Evolutionary conservation across 2,888 invertebrate genomes (phyloP).

Genomic region (Agonum fuliginosum): DNA sequence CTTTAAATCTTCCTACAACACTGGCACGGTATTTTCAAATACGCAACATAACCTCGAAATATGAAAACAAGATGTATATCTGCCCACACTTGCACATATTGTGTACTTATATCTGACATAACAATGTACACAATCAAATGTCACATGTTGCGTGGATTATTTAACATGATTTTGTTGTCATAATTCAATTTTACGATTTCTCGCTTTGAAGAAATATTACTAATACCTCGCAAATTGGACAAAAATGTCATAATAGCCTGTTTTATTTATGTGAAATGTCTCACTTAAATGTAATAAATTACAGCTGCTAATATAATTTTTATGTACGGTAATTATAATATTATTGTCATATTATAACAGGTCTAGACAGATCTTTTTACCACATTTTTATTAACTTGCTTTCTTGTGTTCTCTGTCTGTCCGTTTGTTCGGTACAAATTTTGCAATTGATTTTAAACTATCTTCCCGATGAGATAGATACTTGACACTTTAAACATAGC

Average conservation of each 20-base stretch:
- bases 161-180: conserved; percentile 14
- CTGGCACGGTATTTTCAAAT: conserved; percentile 24
- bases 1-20: conserved; percentile 4
- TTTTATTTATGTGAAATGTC: conserved; percentile 12
- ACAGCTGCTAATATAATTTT: not conserved
- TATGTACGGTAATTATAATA: no score
- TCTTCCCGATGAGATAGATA: no score
- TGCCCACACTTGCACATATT: conserved; percentile 22
- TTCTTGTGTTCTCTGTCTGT: no score
- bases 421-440: no score
- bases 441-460: no score
- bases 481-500: no score
- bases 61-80: conserved; percentile 10
- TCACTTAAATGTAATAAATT: not conserved
- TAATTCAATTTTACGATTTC: not conserved
- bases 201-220: conserved; percentile 15
- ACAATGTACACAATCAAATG: conserved; percentile 1
- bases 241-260: conserved; percentile 6
- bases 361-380: no score
- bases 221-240: conserved; percentile 8
- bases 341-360: no score
- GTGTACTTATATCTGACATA: conserved; percentile 28
- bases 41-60: conserved; percentile 22
- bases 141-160: conserved; percentile 15
- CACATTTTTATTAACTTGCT: no score